Evolutionary conservation across 35 echinoderm and acorn worm genomes (phyloP).

Genomic region (Hemicentrotus pulcherrimus): DNA sequence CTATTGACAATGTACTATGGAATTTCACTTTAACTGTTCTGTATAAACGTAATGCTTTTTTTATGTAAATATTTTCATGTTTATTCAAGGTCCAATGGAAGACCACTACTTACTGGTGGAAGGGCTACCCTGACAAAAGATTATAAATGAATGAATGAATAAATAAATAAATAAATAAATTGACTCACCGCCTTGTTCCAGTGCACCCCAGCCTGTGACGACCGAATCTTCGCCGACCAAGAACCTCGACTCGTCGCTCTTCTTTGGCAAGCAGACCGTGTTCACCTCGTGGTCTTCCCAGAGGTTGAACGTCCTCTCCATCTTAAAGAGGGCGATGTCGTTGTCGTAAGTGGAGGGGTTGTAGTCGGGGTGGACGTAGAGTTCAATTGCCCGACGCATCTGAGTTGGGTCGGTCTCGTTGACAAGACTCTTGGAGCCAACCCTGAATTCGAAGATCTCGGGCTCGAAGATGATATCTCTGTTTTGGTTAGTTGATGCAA

Average conservation of each 20-base stretch:
- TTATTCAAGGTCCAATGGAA: too few relatives aligned
- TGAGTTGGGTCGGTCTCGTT: not conserved
- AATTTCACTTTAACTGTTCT: too few relatives aligned
- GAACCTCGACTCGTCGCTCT: not conserved
- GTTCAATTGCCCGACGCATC: not conserved
- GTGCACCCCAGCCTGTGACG: constrained; percentile 28
- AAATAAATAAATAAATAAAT: too few relatives aligned
- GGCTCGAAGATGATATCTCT: constrained; percentile 36
- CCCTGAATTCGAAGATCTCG: constrained; percentile 2
- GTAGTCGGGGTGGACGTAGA: constrained; percentile 48
- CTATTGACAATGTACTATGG: too few relatives aligned
- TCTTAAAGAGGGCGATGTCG: constrained; percentile 50
- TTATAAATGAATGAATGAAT: too few relatives aligned
- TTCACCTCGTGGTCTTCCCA: not conserved
- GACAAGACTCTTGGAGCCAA: not conserved
- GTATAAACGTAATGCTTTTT: too few relatives aligned
- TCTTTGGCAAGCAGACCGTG: constrained; percentile 20
- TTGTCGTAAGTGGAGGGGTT: not conserved
- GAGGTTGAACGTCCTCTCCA: not conserved
- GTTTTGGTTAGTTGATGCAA: too few relatives aligned
- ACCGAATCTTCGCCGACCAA: not conserved
- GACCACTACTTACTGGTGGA: too few relatives aligned
- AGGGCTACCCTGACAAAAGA: too few relatives aligned
- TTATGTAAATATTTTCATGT: too few relatives aligned
- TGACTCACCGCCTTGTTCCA: constrained; percentile 10